These are phyloP conservation scores for Anolis apletophallus DNA, from an alignment of 2,797 vertebrate genomes.

Conservation along the genomic window DNA sequence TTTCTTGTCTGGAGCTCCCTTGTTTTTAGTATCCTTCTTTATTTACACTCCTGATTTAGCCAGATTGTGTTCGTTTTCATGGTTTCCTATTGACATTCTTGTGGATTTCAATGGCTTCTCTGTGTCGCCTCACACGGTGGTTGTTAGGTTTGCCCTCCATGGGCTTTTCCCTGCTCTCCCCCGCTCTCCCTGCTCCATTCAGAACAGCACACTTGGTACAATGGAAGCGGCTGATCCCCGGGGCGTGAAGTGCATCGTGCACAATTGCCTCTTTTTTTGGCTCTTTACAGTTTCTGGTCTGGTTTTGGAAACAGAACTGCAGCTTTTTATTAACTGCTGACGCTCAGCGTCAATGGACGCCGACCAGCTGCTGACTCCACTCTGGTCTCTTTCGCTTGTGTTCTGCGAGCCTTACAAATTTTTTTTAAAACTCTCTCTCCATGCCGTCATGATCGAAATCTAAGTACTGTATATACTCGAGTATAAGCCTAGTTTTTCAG, in stretches of 20 bases:
- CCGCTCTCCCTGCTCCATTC: not conserved
- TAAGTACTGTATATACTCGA: no score
- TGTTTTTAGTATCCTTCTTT: no score
- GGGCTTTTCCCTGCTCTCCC: not conserved
- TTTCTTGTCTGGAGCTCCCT: no score
- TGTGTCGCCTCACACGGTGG: not conserved
- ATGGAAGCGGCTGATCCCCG: slow-evolving; percentile 10
- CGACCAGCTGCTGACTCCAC: not conserved
- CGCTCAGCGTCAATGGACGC: not conserved
- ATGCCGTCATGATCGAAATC: not conserved
- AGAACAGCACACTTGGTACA: slow-evolving; percentile 10
- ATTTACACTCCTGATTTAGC: no score
- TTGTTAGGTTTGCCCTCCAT: no score
- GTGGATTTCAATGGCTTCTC: no score
- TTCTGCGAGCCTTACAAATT: not conserved
- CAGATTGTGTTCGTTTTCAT: no score
- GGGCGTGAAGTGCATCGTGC: not conserved
- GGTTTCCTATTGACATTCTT: no score
- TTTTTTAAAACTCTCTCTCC: no score
- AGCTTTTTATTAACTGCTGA: not conserved
- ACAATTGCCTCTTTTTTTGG: slow-evolving; percentile 39
- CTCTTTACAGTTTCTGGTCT: slow-evolving; percentile 21
- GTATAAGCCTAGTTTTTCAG: no score
- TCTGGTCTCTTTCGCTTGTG: not conserved
- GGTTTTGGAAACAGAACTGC: not conserved